These are phyloP conservation scores for Antheraea mylitta DNA, from an alignment of 1,140 invertebrate genomes.

Conservation along the genomic window DNA sequence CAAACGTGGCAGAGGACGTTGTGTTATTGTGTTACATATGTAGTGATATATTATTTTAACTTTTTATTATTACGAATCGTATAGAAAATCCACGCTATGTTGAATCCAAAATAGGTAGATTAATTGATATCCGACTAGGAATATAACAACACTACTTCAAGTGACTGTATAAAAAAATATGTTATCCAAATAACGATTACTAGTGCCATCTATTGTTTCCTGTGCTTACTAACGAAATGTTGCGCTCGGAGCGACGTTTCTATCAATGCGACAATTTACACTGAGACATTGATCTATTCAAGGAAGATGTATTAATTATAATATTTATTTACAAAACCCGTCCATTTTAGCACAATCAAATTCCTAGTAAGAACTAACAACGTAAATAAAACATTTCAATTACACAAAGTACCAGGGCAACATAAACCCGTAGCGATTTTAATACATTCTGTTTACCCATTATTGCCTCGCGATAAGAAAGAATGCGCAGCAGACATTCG, in stretches of 20 bases:
- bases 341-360: neutral
- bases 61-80: too few relatives aligned
- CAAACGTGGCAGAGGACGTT: too few relatives aligned
- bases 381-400: slow-evolving; percentile 17
- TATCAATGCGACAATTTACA: too few relatives aligned
- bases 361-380: neutral
- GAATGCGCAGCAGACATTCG: slow-evolving; percentile 69
- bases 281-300: too few relatives aligned
- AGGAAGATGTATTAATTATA: too few relatives aligned
- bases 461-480: slow-evolving; percentile 54
- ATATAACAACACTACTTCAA: too few relatives aligned
- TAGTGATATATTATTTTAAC: too few relatives aligned
- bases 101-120: too few relatives aligned
- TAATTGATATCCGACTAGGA: too few relatives aligned
- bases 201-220: slow-evolving; percentile 3
- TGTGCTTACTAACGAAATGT: neutral
- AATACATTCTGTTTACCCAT: slow-evolving; percentile 30
- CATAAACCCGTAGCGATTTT: slow-evolving; percentile 30
- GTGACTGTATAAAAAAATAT: too few relatives aligned
- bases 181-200: neutral
- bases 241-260: neutral
- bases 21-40: too few relatives aligned
- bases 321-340: neutral
- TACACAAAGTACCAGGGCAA: slow-evolving; percentile 32
- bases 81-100: too few relatives aligned